A percentile compares a stretch with the other conserved stretches of the same genome.
phyloP scores from a whole-genome alignment of 92 coral and sea anemone genomes.

The Muricea muricata region DNA sequence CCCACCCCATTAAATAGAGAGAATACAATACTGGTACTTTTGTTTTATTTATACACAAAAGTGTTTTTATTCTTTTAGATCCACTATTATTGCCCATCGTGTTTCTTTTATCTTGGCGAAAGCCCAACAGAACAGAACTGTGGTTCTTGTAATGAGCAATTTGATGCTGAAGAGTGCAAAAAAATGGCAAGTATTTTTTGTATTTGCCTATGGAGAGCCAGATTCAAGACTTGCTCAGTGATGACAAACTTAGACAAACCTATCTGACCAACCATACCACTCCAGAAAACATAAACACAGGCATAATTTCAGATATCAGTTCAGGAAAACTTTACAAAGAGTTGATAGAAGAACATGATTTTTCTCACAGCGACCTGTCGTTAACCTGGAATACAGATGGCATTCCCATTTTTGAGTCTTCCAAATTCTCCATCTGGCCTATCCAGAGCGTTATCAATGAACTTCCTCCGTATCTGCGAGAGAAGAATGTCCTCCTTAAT shows the following conservation, averaged over 20 bases:
- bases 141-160: constrained; percentile 3
- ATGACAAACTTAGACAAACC: not conserved
- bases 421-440: constrained; percentile 57
- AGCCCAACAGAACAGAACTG: not conserved
- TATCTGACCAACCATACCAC: not conserved
- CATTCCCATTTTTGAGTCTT: constrained; percentile 46
- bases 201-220: constrained; percentile 5
- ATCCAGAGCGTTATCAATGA: constrained; percentile 42
- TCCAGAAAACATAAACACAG: not conserved
- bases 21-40: no score
- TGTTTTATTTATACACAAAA: no score
- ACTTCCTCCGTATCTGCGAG: constrained; percentile 38
- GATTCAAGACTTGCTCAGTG: constrained; percentile 2
- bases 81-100: constrained; percentile 13
- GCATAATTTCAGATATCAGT: constrained; percentile 11
- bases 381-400: constrained; percentile 61
- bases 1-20: no score
- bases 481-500: constrained; percentile 1
- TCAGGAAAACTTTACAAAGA: not conserved
- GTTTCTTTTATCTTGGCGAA: no score
- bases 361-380: constrained; percentile 15
- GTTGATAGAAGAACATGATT: not conserved
- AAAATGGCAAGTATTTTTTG: not conserved
- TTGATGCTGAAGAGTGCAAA: not conserved
- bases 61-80: not conserved